Evolutionary conservation across 1,140 invertebrate genomes (phyloP).

Genomic region (Archivesica marissinica): DNA sequence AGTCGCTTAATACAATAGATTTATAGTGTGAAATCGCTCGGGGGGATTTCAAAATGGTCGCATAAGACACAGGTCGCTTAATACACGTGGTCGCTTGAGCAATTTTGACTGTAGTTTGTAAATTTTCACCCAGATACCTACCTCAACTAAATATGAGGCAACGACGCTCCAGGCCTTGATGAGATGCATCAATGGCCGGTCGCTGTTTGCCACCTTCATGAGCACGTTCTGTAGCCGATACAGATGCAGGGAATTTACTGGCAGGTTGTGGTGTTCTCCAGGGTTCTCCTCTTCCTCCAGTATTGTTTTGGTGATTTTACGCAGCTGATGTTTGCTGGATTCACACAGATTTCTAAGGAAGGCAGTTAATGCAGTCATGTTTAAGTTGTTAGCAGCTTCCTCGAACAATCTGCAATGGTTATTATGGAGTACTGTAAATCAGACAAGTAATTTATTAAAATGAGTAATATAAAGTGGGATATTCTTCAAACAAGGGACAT

Average conservation of each 20-base stretch:
- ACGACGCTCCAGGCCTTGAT: slow-evolving; percentile 95
- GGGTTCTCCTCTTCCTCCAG: slow-evolving; percentile 61
- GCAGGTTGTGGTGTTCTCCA: slow-evolving; percentile 66
- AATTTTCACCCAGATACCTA: slow-evolving; percentile 82
- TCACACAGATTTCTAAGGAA: slow-evolving; percentile 92
- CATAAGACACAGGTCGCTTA: too few relatives aligned
- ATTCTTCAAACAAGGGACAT: too few relatives aligned
- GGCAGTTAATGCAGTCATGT: slow-evolving; percentile 92
- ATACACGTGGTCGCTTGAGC: too few relatives aligned
- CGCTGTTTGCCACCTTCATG: slow-evolving; percentile 93
- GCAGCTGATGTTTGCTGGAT: slow-evolving; percentile 91
- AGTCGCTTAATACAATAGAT: too few relatives aligned
- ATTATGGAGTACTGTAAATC: too few relatives aligned
- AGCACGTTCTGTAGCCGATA: slow-evolving; percentile 94
- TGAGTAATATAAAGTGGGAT: too few relatives aligned
- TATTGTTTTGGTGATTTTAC: slow-evolving; percentile 65
- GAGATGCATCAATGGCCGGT: slow-evolving; percentile 93
- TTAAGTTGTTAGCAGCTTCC: slow-evolving; percentile 93
- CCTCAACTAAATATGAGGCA: slow-evolving; percentile 96
- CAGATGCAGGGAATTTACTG: slow-evolving; percentile 87
- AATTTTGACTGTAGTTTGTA: too few relatives aligned
- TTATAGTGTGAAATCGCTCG: too few relatives aligned
- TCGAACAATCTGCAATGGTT: slow-evolving; percentile 89
- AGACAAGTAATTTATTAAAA: too few relatives aligned
- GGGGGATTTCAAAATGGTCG: too few relatives aligned